These are phyloP conservation scores for Nebria brevicollis DNA, from an alignment of 2,888 invertebrate species.

Conservation along the genomic window DNA sequence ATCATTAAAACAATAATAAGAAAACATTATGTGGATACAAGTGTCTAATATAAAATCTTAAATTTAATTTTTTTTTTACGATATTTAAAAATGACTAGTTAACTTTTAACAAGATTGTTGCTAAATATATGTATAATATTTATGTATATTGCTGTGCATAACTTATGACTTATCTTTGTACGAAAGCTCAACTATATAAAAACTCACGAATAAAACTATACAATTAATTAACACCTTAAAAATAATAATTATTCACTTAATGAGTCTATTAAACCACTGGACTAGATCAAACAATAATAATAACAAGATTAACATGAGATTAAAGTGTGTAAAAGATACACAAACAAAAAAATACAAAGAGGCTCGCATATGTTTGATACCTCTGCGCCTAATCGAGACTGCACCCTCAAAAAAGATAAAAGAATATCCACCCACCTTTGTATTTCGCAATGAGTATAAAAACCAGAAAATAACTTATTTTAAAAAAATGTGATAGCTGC, in stretches of 20 bases:
- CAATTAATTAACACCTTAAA: constrained; percentile 17
- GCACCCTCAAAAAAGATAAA: not conserved
- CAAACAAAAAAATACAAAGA: not conserved
- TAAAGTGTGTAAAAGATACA: not conserved
- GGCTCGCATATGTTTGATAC: too few species aligned
- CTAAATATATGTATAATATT: constrained; percentile 26
- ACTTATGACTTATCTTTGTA: constrained; percentile 42
- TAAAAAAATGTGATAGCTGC: constrained; percentile 19
- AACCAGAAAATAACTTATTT: not conserved
- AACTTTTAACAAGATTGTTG: constrained; percentile 43
- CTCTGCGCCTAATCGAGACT: too few species aligned
- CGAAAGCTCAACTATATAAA: constrained; percentile 43
- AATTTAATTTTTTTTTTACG: constrained; percentile 17
- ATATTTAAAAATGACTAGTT: constrained; percentile 46
- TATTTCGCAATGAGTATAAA: not conserved
- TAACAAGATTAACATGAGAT: constrained; percentile 12
- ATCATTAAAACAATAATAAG: constrained; percentile 42
- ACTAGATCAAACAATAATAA: constrained; percentile 12
- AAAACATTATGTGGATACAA: constrained; percentile 44
- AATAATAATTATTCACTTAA: constrained; percentile 6
- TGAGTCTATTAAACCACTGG: not conserved
- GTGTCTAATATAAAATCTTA: constrained; percentile 42
- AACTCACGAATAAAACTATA: constrained; percentile 41
- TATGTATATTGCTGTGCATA: constrained; percentile 33
- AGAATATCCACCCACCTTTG: not conserved